These are phyloP conservation scores for Hippasteria phrygiana DNA, from an alignment of 53 echinoderm and acorn worm genomes.

Conservation along the genomic window DNA sequence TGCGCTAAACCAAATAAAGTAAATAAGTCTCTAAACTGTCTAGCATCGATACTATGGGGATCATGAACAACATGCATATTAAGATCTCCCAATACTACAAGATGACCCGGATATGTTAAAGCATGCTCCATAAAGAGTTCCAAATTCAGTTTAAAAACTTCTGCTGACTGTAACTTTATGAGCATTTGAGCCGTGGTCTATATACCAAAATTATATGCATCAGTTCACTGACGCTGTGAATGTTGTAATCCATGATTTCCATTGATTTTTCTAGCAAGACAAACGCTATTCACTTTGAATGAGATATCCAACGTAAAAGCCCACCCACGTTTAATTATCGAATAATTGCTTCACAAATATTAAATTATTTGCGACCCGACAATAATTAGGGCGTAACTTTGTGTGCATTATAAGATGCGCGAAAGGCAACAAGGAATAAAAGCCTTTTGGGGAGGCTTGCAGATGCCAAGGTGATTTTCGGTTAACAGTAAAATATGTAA, in stretches of 20 bases:
- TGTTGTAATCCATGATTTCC: conserved; percentile 37
- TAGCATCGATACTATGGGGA: conserved; percentile 13
- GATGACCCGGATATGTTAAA: conserved; percentile 15
- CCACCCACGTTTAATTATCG: no score
- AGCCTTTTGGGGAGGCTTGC: no score
- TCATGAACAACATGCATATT: conserved; percentile 44
- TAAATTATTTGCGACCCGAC: no score
- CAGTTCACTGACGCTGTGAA: conserved; percentile 1
- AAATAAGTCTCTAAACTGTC: conserved; percentile 21
- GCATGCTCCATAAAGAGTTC: conserved; percentile 31
- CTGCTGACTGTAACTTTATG: conserved; percentile 30
- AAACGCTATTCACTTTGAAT: no score
- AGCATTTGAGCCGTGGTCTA: not conserved
- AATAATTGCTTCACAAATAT: no score
- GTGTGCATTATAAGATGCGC: no score
- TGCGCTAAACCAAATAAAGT: conserved; percentile 28
- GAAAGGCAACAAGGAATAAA: no score
- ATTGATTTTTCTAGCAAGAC: no score
- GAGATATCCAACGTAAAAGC: no score
- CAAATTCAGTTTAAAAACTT: conserved; percentile 8
- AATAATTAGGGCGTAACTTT: no score
- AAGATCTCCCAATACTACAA: conserved; percentile 5
- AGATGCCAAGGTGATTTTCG: no score
- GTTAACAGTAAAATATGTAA: no score
- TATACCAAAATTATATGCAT: conserved; percentile 18